Base-by-base conservation (phyloP, 1,140 invertebrate genomes). In the Lasaia peninsularis region DNA sequence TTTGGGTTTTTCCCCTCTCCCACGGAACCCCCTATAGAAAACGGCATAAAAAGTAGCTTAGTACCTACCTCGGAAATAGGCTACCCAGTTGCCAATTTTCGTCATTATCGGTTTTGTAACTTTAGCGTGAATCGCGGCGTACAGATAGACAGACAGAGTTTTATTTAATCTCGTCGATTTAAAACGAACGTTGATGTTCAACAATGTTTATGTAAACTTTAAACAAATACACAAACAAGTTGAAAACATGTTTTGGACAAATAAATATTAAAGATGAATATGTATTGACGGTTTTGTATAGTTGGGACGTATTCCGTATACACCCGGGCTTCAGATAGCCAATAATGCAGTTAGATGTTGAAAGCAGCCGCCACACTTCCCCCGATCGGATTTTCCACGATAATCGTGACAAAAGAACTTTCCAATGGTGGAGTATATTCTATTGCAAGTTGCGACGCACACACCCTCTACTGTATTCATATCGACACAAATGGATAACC, bases 391-490 rank as follows among this genome's bases (percentile, higher is more conserved):
- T 85, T 82, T 80, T 80, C 82, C 80, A 73, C 67, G 84, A 84
- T 86, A 86, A 86, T 84, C 77, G 76, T 75, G 79, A 86, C 82
- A 86, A 85, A 84, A 88, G 83, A 85, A 86, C 79, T 86, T 83
- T 80, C 75, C 69, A 67, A 60, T 73, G 40, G 71, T 73, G 56
- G 52, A 69, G 73, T 79, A 75, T 74, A 73, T 77, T 80, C 69
- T 73, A 75, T 78, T 72, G 62, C 61, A 65, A 82, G 74, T 74
- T 72, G 73, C 65, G 67, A 75, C 66, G 73, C 72, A 80, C 67
- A 69, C 75, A 48, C 16, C 40, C 18, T 12, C 35, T 48, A 65
- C 51, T 80, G 75, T 75, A 83, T 85, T 81, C 78, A 85, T 70
- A 72, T 62, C 64, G 71, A 62, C 58, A 60, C 57, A 60, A 62